A percentile compares a stretch with the other conserved stretches of the same genome.
phyloP scores from a whole-genome alignment of 2,888 invertebrate genomes.

The Listrodromus nycthemerus region DNA sequence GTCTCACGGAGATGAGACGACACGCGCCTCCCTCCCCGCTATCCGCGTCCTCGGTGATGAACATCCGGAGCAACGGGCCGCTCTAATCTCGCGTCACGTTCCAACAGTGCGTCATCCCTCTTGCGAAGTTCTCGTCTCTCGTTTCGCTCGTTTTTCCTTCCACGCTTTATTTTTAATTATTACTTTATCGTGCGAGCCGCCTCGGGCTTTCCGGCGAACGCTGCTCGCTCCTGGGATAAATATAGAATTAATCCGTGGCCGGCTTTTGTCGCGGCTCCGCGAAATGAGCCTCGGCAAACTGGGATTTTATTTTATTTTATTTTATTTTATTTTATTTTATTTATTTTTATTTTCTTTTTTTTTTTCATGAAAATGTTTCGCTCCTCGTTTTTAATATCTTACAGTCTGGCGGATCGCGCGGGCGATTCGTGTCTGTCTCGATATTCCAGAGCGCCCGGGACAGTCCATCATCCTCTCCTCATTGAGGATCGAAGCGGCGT shows the following conservation, averaged over 20 bases:
- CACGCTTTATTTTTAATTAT: slow-evolving; percentile 49
- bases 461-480: slow-evolving; percentile 46
- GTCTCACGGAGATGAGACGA: slow-evolving; percentile 81
- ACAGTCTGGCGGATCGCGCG: neutral
- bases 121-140: slow-evolving; percentile 41
- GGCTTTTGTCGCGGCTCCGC: neutral
- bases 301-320: neutral
- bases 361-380: no score
- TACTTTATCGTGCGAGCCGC: neutral
- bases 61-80: slow-evolving; percentile 78
- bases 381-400: neutral
- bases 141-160: slow-evolving; percentile 2
- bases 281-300: neutral
- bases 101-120: slow-evolving; percentile 69
- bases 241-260: neutral
- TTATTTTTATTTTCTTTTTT: neutral
- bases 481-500: slow-evolving; percentile 69
- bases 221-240: neutral
- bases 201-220: neutral
- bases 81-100: slow-evolving; percentile 56
- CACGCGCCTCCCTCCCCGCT: slow-evolving; percentile 80
- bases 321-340: neutral
- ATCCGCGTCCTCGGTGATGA: slow-evolving; percentile 79
- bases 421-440: slow-evolving; percentile 1
- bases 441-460: slow-evolving; percentile 36